Base-by-base conservation (phyloP, 2,888 invertebrate genomes). In the Drosophila mettleri region DNA sequence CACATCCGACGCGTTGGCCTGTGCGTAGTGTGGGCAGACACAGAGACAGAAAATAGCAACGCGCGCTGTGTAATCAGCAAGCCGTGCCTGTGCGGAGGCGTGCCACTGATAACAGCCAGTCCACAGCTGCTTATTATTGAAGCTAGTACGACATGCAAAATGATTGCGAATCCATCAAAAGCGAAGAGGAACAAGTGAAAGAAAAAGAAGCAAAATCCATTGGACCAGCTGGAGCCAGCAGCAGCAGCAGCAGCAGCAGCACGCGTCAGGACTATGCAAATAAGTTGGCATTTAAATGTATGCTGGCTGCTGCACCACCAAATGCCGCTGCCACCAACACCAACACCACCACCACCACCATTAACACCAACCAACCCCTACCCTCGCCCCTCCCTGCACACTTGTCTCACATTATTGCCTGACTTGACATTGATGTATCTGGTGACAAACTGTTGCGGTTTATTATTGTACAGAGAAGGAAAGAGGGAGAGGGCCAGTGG, bases 401-500 rank as follows among this genome's bases (percentile, higher is more conserved):
- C 68, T 74, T 65, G 72, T 67, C 60, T 61, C 60, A 63, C 78
- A 71, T 81, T 84, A 81, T 84, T 78, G 81, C 75, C 68, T 48
- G 72, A 64, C 54, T 76, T 86, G 88, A 86, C 88, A 76, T 86
- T 86, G 88, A 88, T 88, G 82, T 79, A 86, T 86, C 86, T 88
- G 86, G 88, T 88, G 88, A 88, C 88, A 86, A 86, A 86, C 87
- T 84, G 85, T 88, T 88, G 85, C 88, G 85, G 85, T 84, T 84
- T 86, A 88, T 88, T 85, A 88, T 74, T 80, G 53, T 76, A 70
- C 24, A 54, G 38, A 52, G 31, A 43, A 29, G 1, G 2, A 24
- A 9, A 20, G 31, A 14, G 18, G 2, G 34, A 8, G 10, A 31
- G n/a, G 8, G 3, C 4, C 12, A 2, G 8, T 7, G 18, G 20